Evolutionary conservation across 2,888 invertebrate genomes (phyloP).

Genomic region (Pimpla rufipes): DNA sequence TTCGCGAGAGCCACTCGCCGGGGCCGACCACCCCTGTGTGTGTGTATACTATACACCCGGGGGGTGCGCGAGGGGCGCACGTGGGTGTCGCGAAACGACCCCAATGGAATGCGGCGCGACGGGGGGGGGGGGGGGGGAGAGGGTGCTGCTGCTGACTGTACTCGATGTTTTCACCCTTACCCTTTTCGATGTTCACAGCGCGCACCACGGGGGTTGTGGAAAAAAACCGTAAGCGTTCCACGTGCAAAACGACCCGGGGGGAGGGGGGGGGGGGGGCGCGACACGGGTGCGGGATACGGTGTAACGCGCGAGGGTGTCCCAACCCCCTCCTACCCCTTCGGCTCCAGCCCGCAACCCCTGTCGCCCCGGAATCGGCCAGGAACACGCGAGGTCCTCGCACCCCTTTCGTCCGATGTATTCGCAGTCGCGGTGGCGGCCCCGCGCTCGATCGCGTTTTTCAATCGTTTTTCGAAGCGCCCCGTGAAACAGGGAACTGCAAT

Average conservation of each 20-base stretch:
- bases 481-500: slow-evolving; percentile 44
- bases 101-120: slow-evolving; percentile 65
- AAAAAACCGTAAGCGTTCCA: slow-evolving; percentile 65
- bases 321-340: too few species aligned
- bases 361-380: slow-evolving; percentile 37
- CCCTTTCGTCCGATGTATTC: slow-evolving; percentile 49
- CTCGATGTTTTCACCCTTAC: slow-evolving; percentile 67
- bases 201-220: slow-evolving; percentile 31
- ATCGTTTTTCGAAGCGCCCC: slow-evolving; percentile 62
- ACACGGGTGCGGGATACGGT: too few species aligned
- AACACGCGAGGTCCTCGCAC: slow-evolving; percentile 26
- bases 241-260: slow-evolving; percentile 36
- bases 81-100: slow-evolving; percentile 59
- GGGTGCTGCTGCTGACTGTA: slow-evolving; percentile 52
- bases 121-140: too few species aligned
- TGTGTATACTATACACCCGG: slow-evolving; percentile 4
- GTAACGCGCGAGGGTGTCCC: slow-evolving; percentile 20
- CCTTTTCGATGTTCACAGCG: slow-evolving; percentile 62
- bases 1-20: slow-evolving; percentile 36
- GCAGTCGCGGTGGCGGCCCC: background rate
- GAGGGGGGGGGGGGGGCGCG: slow-evolving; percentile 11
- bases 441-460: slow-evolving; percentile 46
- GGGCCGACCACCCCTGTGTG: slow-evolving; percentile 18
- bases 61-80: slow-evolving; percentile 51
- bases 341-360: slow-evolving; percentile 55